These are phyloP conservation scores for Selene dorsalis DNA, from an alignment of 2,797 vertebrate species.

Conservation along the genomic window DNA sequence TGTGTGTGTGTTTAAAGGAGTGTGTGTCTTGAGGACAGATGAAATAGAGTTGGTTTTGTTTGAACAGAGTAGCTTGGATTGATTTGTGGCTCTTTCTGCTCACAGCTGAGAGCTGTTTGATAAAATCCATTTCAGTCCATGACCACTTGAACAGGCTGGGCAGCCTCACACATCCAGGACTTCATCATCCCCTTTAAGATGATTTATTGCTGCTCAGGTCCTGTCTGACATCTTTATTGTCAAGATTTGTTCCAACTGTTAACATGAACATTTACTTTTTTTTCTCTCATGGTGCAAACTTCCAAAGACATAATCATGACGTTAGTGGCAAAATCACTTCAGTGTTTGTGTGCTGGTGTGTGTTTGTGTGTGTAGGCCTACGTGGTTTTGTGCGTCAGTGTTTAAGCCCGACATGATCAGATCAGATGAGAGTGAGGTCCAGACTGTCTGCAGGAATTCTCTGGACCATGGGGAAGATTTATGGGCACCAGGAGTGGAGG, in stretches of 20 bases:
- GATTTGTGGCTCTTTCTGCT: slow-evolving; percentile 33
- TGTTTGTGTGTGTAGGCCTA: too few relatives aligned
- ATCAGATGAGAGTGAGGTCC: slow-evolving; percentile 27
- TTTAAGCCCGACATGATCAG: slow-evolving; percentile 26
- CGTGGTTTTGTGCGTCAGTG: slow-evolving; percentile 1
- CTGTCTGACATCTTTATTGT: slow-evolving; percentile 53
- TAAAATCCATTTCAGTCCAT: not conserved
- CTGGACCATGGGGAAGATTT: slow-evolving; percentile 49
- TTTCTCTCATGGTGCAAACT: not conserved
- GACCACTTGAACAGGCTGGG: slow-evolving; percentile 29
- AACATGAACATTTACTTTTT: slow-evolving; percentile 21
- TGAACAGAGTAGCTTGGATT: slow-evolving; percentile 33
- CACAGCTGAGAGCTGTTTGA: slow-evolving; percentile 13
- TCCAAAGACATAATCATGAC: slow-evolving; percentile 32
- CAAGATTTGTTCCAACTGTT: slow-evolving; percentile 48
- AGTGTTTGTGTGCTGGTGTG: slow-evolving; percentile 18
- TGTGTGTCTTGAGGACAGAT: slow-evolving; percentile 18
- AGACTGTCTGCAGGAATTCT: slow-evolving; percentile 44
- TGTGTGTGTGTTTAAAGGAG: slow-evolving; percentile 5
- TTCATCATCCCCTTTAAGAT: slow-evolving; percentile 35
- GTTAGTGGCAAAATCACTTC: slow-evolving; percentile 6
- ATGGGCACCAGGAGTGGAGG: slow-evolving; percentile 29
- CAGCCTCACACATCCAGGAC: slow-evolving; percentile 42
- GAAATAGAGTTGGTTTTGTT: slow-evolving; percentile 28
- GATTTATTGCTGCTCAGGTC: slow-evolving; percentile 48